phyloP scores from a whole-genome alignment of 2,888 invertebrate genomes.

The Mimas tiliae region DNA sequence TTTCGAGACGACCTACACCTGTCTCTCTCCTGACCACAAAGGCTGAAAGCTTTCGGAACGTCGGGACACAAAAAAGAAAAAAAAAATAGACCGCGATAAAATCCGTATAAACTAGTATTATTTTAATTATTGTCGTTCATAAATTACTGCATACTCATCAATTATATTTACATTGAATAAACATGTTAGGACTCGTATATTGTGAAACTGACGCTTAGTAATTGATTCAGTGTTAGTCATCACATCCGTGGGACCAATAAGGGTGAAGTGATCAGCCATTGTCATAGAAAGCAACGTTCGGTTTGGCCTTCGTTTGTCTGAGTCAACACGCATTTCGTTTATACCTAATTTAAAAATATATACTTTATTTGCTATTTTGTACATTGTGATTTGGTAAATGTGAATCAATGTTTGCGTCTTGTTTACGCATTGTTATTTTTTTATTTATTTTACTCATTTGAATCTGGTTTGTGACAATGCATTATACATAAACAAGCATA shows the following conservation, averaged over 20 bases:
- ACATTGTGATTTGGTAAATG: not conserved
- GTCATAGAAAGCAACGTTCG: conserved; percentile 61
- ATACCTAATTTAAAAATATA: conserved; percentile 28
- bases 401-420: not conserved
- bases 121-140: too few relatives aligned
- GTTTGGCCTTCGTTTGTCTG: conserved; percentile 53
- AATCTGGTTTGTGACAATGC: not conserved
- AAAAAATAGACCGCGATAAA: too few relatives aligned
- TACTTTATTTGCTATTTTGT: conserved; percentile 32
- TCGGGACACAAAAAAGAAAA: too few relatives aligned
- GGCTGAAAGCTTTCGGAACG: too few relatives aligned
- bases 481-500: not conserved
- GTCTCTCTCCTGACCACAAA: too few relatives aligned
- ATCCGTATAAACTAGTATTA: too few relatives aligned
- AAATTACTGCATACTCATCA: not conserved
- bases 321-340: conserved; percentile 49
- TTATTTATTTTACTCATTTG: not conserved
- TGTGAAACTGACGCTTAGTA: conserved; percentile 5
- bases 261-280: conserved; percentile 49
- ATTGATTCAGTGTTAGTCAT: conserved; percentile 47
- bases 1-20: too few relatives aligned
- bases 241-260: conserved; percentile 43
- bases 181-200: not conserved
- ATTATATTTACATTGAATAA: not conserved
- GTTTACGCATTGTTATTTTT: not conserved